Evolutionary conservation across 2,797 vertebrate species (phyloP).

Genomic region (Poeciliopsis gracilis): DNA sequence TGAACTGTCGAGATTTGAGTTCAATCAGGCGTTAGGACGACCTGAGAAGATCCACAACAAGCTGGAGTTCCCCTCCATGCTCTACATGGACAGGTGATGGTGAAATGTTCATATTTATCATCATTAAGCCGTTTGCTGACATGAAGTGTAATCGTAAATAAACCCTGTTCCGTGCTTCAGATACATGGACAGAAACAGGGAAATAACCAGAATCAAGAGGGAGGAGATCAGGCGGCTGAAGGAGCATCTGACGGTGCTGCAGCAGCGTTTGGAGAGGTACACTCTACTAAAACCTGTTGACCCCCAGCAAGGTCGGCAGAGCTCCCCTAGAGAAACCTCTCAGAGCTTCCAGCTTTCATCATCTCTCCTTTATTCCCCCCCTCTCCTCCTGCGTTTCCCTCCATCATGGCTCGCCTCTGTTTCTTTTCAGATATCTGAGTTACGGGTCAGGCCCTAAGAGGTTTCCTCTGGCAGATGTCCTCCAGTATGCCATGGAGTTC

Average conservation of each 20-base stretch:
- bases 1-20: slow-evolving; percentile 98
- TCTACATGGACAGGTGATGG: slow-evolving; percentile 96
- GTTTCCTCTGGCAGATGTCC: slow-evolving; percentile 97
- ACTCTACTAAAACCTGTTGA: background rate
- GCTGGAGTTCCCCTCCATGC: slow-evolving; percentile 95
- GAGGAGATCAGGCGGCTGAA: slow-evolving; percentile 98
- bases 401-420: slow-evolving; percentile 5
- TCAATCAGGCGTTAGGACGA: slow-evolving; percentile 96
- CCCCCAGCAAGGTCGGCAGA: slow-evolving; percentile 19
- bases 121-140: background rate
- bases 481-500: slow-evolving; percentile 98
- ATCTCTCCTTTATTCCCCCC: background rate
- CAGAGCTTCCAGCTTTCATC: slow-evolving; percentile 1
- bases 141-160: background rate
- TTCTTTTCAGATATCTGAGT: slow-evolving; percentile 91
- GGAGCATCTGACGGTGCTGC: slow-evolving; percentile 94
- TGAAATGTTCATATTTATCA: background rate
- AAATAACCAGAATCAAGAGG: slow-evolving; percentile 95
- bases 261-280: slow-evolving; percentile 97
- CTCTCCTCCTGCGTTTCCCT: background rate
- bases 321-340: background rate
- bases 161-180: slow-evolving; percentile 66
- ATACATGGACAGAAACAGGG: slow-evolving; percentile 98
- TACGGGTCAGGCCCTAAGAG: slow-evolving; percentile 98
- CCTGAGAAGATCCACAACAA: slow-evolving; percentile 99